Evolutionary conservation across 2,888 invertebrate genomes (phyloP).

Genomic region (Alviniconcha strummeri): DNA sequence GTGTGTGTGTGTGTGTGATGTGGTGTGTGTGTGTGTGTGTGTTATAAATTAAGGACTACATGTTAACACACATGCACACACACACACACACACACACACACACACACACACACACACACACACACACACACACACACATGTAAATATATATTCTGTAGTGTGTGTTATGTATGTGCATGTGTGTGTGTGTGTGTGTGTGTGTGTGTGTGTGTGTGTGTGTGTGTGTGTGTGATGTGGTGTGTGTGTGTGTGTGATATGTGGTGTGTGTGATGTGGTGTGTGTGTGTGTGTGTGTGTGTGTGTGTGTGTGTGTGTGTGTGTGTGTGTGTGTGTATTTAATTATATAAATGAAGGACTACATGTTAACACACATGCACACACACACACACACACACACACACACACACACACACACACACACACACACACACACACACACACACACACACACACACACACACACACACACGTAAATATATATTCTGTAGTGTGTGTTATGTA

Average conservation of each 20-base stretch:
- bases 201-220: background rate
- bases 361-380: background rate
- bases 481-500: background rate
- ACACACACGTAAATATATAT: background rate
- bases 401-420: background rate
- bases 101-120: no score
- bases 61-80: no score
- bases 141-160: background rate
- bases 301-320: background rate
- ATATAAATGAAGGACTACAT: background rate
- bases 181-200: background rate
- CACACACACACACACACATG: no score
- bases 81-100: no score
- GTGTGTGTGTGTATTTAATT: background rate
- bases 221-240: slow-evolving; percentile 1
- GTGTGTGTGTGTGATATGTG: background rate
- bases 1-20: no score
- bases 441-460: background rate
- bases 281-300: background rate
- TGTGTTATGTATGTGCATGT: background rate
- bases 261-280: background rate
- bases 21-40: no score
- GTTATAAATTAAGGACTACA: no score
- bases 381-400: background rate
- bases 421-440: background rate